Evolutionary conservation across 2,888 invertebrate genomes (phyloP), one percentile per base, ranked within the genome.

Genomic region (Caenorhabditis angaria): DNA sequence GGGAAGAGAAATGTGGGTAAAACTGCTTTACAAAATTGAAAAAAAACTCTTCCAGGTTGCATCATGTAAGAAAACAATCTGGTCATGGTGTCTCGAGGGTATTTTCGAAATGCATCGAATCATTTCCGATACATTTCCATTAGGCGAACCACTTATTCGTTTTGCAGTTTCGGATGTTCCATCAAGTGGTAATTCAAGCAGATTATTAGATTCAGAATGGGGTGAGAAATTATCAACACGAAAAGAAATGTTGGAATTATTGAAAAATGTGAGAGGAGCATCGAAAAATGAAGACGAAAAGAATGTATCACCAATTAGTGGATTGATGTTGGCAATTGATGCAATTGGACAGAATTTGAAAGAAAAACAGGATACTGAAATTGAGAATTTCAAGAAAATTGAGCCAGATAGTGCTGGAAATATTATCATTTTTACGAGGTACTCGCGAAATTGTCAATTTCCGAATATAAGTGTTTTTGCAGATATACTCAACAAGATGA

Each of bases 61-160:
- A 2, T 27, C 25, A 3, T 56, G 29, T 20, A 92, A 92, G 74
- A 97, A 97, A 89, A 93, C 94, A 0, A 88, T 97, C 62, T 99
- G 97, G 97, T 97, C 96, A 0, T 95, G 94, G 85, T 93, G 94
- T 79, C 94, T 97, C 0, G 97, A 97, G 90, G 93, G 94, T 1
- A 93, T 94, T 0, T 91, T 97, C 69, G 99, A 99, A 89, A 97
- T 97, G 88, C 94, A 95, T 84, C 91, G 97, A 27, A 94, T 99
- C 81, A 94, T 95, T 0, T 95, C 94, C 93, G 97, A 99, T 89
- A 90, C 97, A 18, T 97, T 90, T 95, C 96, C 0, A 24, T 28
- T 22, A 56, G 56, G 56, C n/a, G 58, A 58, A 3, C 58, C 22
- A 6, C 22, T 29, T 18, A n/a, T 73, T 0, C 61, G 72, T 41